Evolutionary conservation across 2,888 invertebrate species (phyloP).

Genomic region (Hydrotaea cyrtoneurina): DNA sequence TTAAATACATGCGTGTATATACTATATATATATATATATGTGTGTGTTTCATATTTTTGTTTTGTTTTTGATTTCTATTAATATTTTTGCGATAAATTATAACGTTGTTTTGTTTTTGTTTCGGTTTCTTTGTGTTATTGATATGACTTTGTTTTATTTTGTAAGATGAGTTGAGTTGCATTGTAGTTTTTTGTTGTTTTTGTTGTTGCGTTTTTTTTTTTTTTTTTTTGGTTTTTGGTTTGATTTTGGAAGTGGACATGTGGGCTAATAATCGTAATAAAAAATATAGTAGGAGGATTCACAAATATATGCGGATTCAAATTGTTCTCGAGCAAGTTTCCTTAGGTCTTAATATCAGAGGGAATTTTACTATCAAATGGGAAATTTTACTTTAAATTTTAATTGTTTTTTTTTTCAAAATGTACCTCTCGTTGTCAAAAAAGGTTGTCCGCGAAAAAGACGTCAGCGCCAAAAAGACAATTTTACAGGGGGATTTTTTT

Average conservation of each 20-base stretch:
- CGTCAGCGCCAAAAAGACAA: no score
- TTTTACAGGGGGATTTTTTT: no score
- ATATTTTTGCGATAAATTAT: constrained; percentile 35
- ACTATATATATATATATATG: constrained; percentile 39
- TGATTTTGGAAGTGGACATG: background rate
- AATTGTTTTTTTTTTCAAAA: no score
- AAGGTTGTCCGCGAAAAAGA: no score
- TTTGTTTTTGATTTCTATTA: constrained; percentile 60
- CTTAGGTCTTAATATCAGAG: no score
- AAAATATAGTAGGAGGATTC: constrained; percentile 42
- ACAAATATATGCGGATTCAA: constrained; percentile 24
- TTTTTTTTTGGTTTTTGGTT: constrained; percentile 22
- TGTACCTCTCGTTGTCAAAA: no score
- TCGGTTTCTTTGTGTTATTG: constrained; percentile 71
- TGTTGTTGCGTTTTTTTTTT: constrained; percentile 40
- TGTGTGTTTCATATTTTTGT: constrained; percentile 51
- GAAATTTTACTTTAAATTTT: no score
- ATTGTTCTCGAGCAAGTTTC: background rate
- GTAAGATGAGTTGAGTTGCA: constrained; percentile 72
- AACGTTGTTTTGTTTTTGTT: constrained; percentile 16
- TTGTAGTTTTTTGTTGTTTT: no score
- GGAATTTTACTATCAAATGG: no score
- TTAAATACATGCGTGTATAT: constrained; percentile 39
- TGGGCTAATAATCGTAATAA: background rate
- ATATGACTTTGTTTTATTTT: constrained; percentile 74